Conservation (phyloP, 2,113 vertebrate species). For the Aldabrachelys gigantea region DNA sequence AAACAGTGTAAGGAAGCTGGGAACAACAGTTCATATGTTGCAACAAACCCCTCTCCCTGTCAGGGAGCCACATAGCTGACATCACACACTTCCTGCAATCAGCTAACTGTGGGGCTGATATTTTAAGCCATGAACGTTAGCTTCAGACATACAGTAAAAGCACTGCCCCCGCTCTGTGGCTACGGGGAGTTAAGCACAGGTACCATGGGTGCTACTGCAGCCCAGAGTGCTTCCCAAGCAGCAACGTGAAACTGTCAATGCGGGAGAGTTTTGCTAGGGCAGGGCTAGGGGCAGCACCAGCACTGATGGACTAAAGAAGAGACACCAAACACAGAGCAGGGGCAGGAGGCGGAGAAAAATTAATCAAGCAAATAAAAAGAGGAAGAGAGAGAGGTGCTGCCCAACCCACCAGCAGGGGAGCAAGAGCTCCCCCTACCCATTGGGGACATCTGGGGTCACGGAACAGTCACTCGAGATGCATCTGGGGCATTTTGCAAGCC, state of each 20-base stretch:
- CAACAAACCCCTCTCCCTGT: background rate
- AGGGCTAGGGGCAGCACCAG: background rate
- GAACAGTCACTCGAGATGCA: background rate
- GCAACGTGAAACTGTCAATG: fast-evolving
- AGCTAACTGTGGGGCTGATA: background rate
- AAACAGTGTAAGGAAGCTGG: background rate
- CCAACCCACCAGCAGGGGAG: background rate
- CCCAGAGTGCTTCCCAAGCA: background rate
- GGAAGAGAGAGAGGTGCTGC: background rate
- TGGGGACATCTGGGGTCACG: background rate
- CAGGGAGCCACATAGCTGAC: background rate
- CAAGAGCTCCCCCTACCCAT: background rate
- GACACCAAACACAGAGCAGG: background rate
- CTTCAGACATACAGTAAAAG: background rate
- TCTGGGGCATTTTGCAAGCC: background rate
- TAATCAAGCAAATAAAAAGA: background rate
- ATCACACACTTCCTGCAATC: background rate
- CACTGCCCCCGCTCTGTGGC: background rate
- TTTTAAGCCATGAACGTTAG: background rate
- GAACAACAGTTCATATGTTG: background rate
- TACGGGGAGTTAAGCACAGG: background rate
- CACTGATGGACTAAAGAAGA: background rate
- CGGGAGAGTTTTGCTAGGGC: background rate
- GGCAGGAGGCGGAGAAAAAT: background rate
- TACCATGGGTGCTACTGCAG: background rate